Conservation (phyloP, 2,113 vertebrate species). For the Mustela lutreola region DNA sequence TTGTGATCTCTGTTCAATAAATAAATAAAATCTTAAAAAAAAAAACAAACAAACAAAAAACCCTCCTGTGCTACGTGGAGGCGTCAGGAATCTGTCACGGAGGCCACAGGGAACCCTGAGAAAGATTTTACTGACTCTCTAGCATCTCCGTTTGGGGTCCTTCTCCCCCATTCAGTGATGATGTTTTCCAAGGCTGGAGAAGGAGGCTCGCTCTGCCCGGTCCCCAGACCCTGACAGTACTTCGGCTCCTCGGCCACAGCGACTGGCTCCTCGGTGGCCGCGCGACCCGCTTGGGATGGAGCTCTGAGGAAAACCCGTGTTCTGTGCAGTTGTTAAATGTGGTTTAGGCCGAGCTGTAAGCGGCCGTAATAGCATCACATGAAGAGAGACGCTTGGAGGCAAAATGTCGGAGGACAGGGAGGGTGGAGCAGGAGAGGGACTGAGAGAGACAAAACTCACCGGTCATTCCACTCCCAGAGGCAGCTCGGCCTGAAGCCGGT, state of each 20-base stretch:
- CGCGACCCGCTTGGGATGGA: background rate
- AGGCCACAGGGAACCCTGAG: background rate
- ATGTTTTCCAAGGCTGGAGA: background rate
- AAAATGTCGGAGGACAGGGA: background rate
- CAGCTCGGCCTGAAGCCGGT: background rate
- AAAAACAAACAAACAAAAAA: background rate
- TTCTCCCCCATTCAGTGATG: background rate
- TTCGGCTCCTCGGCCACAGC: background rate
- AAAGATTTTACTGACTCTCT: background rate
- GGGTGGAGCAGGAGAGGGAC: background rate
- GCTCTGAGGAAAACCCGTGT: background rate
- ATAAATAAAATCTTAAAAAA: too few relatives aligned
- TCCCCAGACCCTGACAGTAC: background rate
- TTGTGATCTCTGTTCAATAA: too few relatives aligned
- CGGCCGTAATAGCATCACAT: background rate
- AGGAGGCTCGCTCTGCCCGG: background rate
- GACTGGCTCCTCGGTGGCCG: background rate
- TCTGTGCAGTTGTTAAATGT: background rate
- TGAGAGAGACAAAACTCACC: background rate
- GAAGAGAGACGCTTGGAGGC: background rate
- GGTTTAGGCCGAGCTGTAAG: background rate
- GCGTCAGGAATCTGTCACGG: background rate
- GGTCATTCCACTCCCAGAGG: background rate
- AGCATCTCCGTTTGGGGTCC: background rate
- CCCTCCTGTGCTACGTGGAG: background rate